Percentiles rank a stretch among this genome's conserved stretches.
Conservation (phyloP, 2,797 vertebrate genomes). For the Podargus strigoides region DNA sequence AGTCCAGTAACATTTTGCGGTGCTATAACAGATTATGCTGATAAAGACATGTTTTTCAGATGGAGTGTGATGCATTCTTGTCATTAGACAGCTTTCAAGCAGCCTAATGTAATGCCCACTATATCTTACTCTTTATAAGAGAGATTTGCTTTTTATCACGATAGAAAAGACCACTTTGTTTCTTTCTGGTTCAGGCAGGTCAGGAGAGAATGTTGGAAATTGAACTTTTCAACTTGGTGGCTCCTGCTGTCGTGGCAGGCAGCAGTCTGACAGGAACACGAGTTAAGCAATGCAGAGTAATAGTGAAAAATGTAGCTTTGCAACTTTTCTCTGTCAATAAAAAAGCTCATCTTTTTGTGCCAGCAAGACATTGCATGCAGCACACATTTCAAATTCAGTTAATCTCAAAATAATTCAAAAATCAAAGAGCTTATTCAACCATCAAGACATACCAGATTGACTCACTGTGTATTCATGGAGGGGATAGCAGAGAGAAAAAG, state of each 20-base stretch:
- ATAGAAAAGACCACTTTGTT: constrained; percentile 6
- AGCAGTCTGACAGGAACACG: constrained; percentile 13
- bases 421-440: constrained; percentile 80
- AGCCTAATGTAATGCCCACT: neutral
- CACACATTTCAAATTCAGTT: constrained; percentile 78
- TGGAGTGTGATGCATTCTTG: neutral
- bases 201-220: constrained; percentile 54
- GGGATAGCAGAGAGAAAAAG: constrained; percentile 54
- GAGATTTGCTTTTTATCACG: neutral
- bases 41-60: neutral
- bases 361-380: constrained; percentile 70
- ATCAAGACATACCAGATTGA: constrained; percentile 74
- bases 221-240: constrained; percentile 66
- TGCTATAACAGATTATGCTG: neutral
- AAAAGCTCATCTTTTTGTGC: constrained; percentile 72
- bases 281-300: constrained; percentile 40
- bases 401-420: constrained; percentile 81
- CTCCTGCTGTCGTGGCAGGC: constrained; percentile 4
- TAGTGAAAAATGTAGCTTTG: constrained; percentile 68
- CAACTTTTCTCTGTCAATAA: constrained; percentile 73
- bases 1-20: neutral
- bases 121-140: constrained; percentile 7
- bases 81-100: constrained; percentile 13
- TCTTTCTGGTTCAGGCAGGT: constrained; percentile 26
- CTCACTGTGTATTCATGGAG: constrained; percentile 69